Percentiles rank a stretch among this genome's conserved stretches.
These are phyloP conservation scores for Caenorhabditis afra DNA, from an alignment of 2,888 invertebrate species.

Conservation along the genomic window DNA sequence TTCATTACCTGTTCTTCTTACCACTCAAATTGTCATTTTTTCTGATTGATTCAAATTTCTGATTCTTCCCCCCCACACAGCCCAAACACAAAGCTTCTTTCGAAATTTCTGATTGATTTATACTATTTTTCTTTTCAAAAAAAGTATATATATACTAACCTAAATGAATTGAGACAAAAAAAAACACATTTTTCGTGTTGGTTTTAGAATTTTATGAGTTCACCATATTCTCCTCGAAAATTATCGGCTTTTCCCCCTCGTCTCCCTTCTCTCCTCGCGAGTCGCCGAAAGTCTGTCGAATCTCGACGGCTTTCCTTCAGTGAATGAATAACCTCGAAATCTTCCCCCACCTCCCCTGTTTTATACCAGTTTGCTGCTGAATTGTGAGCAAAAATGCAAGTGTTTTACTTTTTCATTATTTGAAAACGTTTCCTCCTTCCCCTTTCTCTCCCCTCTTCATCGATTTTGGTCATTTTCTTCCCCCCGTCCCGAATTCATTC, in stretches of 20 bases:
- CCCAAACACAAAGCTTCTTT: slow-evolving; percentile 28
- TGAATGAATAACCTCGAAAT: slow-evolving; percentile 50
- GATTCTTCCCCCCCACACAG: slow-evolving; percentile 19
- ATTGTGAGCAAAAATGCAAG: slow-evolving; percentile 15
- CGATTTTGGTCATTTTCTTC: background rate
- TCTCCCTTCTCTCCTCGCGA: too few relatives aligned
- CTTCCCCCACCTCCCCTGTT: too few relatives aligned
- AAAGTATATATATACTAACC: too few relatives aligned
- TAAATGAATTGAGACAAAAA: too few relatives aligned
- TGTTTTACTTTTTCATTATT: slow-evolving; percentile 29
- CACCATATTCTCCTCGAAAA: slow-evolving; percentile 53
- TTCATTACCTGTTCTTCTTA: slow-evolving; percentile 14
- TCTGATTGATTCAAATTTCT: background rate
- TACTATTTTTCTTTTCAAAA: background rate
- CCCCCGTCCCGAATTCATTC: too few relatives aligned
- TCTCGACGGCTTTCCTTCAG: slow-evolving; percentile 41
- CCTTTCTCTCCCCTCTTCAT: slow-evolving; percentile 23
- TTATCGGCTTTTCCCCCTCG: slow-evolving; percentile 26
- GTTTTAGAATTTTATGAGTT: slow-evolving; percentile 37
- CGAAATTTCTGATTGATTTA: slow-evolving; percentile 5
- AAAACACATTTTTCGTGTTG: slow-evolving; percentile 58
- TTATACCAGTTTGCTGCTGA: slow-evolving; percentile 19
- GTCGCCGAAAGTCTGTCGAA: slow-evolving; percentile 22
- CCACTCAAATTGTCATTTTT: slow-evolving; percentile 5
- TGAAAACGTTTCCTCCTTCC: slow-evolving; percentile 26